Base-by-base conservation (phyloP, 2,797 vertebrate species). In the Numenius phaeopus region DNA sequence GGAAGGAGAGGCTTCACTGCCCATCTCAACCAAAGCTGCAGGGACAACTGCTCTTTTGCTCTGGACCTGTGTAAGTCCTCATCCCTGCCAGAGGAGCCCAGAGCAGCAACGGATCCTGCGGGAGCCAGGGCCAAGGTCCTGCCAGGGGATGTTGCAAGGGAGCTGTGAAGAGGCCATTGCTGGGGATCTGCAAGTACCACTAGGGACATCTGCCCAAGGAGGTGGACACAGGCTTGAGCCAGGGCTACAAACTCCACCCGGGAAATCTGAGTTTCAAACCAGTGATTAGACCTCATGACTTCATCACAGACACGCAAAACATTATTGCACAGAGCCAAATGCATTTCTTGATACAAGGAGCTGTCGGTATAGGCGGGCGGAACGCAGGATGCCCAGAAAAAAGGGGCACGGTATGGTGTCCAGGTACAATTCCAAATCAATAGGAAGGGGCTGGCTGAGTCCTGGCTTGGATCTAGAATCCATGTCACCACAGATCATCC, bases 141-240 rank as follows among this genome's bases (percentile, higher is more conserved):
- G 94, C 97, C 94, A 89, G 64, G 34, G 85, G 91, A 89, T 94
- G 96, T 89, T 94, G 96, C 94, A 94, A 94, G 0, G 30, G 77
- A 73, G 64, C 5, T 23, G 77, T 1, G 57, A 5, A 46, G 91
- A 77, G 90, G 94, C 72, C 66, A 1, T 12, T 1, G 77, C 67
- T 47, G 67, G 64, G 92, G 81, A 39, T 37, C 62, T 21, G 77
- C 42, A 17, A 76, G 92, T 1, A 23, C 78, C 67, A 5, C 4
- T 3, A 30, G n/a, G 1, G 4, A 9, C 2, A 42, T 8, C 47
- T 18, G 37, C 8, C 52, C 30, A 3, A 22, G 62, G 76, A 88
- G 62, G 14, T 24, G 57, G 69, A 65, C 49, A 69, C 42, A 17
- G 32, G 71, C 39, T 76, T 19, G 5, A 42, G 21, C 29, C 52